These are phyloP conservation scores for Mirza zaza DNA, from an alignment of 2,113 vertebrate species.

Conservation along the genomic window DNA sequence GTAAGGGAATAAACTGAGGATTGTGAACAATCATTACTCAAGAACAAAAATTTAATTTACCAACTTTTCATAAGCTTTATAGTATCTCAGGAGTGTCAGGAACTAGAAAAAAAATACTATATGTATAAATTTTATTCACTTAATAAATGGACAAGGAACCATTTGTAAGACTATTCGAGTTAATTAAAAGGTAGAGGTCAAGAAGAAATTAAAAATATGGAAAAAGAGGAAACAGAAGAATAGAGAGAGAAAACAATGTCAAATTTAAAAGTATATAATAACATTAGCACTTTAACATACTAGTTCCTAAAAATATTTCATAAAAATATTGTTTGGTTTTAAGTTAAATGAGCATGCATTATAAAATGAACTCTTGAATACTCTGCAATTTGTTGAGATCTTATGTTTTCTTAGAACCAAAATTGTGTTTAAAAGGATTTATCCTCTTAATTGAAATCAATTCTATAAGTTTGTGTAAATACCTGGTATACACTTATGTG, in stretches of 20 bases:
- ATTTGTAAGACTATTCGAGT: constrained; percentile 2
- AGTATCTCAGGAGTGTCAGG: background rate
- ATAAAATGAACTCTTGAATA: constrained; percentile 65
- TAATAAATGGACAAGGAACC: background rate
- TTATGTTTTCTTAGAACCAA: constrained; percentile 59
- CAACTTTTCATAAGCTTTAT: constrained; percentile 21
- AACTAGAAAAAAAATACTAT: constrained; percentile 34
- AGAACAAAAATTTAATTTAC: constrained; percentile 46
- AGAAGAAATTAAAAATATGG: constrained; percentile 39
- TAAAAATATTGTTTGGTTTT: constrained; percentile 42
- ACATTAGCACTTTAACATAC: constrained; percentile 12
- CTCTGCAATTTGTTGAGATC: constrained; percentile 63
- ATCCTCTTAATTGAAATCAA: constrained; percentile 63
- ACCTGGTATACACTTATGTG: background rate
- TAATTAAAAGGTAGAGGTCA: constrained; percentile 23
- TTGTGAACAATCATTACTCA: constrained; percentile 22
- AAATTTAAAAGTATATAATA: constrained; percentile 26
- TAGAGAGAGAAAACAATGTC: background rate
- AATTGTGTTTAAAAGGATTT: constrained; percentile 56
- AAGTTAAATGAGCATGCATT: constrained; percentile 54
- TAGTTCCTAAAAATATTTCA: background rate
- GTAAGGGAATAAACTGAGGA: constrained; percentile 26
- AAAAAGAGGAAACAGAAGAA: background rate
- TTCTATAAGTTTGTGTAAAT: constrained; percentile 36
- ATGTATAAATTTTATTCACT: constrained; percentile 19